phyloP scores from a whole-genome alignment of 2,888 invertebrate species.

The Dasypolia templi region DNA sequence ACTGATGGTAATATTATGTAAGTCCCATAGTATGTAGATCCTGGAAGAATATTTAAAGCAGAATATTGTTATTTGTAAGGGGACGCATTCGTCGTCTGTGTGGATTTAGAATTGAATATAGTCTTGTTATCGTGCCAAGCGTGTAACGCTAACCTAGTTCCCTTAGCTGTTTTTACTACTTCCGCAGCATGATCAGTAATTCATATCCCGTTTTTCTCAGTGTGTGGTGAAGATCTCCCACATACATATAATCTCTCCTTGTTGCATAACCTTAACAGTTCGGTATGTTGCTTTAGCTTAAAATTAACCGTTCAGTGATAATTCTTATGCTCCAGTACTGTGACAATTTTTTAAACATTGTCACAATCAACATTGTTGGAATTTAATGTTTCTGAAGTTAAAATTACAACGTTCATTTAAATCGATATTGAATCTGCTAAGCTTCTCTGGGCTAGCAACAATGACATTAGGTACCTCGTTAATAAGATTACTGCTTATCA shows the following conservation, averaged over 20 bases:
- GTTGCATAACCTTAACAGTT: background rate
- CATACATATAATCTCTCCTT: background rate
- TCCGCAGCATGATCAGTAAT: conserved; percentile 34
- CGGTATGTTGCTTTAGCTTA: background rate
- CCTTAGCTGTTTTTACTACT: conserved; percentile 22
- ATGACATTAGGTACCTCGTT: conserved; percentile 25
- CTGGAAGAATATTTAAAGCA: conserved; percentile 4
- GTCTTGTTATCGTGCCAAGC: conserved; percentile 31
- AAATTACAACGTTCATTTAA: background rate
- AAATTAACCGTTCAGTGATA: background rate
- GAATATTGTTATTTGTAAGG: conserved; percentile 19
- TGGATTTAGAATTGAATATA: conserved; percentile 46
- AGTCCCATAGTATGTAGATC: conserved; percentile 29
- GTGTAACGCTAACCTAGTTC: conserved; percentile 42
- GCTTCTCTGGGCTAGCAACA: background rate
- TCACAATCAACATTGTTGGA: background rate
- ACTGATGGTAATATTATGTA: conserved; percentile 37
- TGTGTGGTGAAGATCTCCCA: background rate
- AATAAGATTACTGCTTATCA: conserved; percentile 25
- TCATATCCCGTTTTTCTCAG: conserved; percentile 2
- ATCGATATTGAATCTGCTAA: background rate
- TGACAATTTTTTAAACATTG: background rate
- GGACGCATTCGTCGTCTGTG: conserved; percentile 5
- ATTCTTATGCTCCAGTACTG: background rate
- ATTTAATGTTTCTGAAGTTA: background rate